These are phyloP conservation scores for Chloebia gouldiae DNA, from an alignment of 2,113 vertebrate species.

Conservation along the genomic window DNA sequence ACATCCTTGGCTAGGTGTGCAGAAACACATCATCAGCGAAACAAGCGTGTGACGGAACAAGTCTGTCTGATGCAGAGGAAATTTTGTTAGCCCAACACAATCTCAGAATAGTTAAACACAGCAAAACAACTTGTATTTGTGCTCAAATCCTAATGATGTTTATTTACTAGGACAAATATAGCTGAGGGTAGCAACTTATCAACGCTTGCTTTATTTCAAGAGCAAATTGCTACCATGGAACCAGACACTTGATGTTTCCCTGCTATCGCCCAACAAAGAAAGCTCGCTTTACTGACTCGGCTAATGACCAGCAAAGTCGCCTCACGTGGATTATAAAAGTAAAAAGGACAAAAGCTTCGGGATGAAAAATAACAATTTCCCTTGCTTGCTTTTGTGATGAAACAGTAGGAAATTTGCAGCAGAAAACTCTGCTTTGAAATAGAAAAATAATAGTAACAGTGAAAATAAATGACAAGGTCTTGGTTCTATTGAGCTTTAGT, in stretches of 20 bases:
- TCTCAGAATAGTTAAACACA: slow-evolving; percentile 41
- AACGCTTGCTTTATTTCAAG: slow-evolving; percentile 53
- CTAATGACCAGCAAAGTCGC: background rate
- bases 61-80: background rate
- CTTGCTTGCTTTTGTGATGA: slow-evolving; percentile 40
- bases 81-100: background rate
- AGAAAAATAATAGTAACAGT: slow-evolving; percentile 36
- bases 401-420: slow-evolving; percentile 15
- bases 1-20: background rate
- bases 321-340: slow-evolving; percentile 34
- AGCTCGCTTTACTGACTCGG: slow-evolving; percentile 4
- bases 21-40: background rate
- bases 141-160: slow-evolving; percentile 51
- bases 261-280: slow-evolving; percentile 26
- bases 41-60: rapidly evolving
- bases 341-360: slow-evolving; percentile 53
- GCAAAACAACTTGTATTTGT: slow-evolving; percentile 40
- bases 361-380: slow-evolving; percentile 49
- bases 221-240: slow-evolving; percentile 60
- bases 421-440: slow-evolving; percentile 48
- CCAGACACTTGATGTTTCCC: slow-evolving; percentile 62
- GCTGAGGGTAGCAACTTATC: slow-evolving; percentile 58
- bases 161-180: slow-evolving; percentile 66
- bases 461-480: slow-evolving; percentile 31
- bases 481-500: slow-evolving; percentile 12